Base-by-base conservation (phyloP, 53 echinoderm and acorn worm species). In the Echinarachnius parma region DNA sequence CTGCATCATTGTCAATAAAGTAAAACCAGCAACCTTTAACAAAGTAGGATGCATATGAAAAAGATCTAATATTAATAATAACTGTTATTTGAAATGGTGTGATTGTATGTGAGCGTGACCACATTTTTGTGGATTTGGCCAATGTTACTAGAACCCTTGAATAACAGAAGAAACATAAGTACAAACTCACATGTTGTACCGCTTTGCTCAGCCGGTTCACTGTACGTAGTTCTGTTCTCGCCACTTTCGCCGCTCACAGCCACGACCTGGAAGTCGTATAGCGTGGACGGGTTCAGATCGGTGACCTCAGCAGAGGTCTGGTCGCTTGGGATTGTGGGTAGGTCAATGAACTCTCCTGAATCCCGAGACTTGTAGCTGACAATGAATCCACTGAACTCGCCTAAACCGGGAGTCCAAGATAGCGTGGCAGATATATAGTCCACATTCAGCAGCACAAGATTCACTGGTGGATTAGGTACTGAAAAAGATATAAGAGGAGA, bases 341-440 rank as follows among this genome's bases (percentile, higher is more conserved):
- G n/a, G n/a, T n/a, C n/a, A n/a, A n/a, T n/a, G n/a, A n/a, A n/a
- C 45, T 63, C 27, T 4, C 16, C 4, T 4, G 20, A 19, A 19
- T 4, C 52, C 9, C 14, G 9, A 9, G 39, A 39, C 42, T 63
- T 63, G 22, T 44, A 63, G 36, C 64, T 63, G 39, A 75, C 56
- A 31, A 53, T 47, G 34, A 45, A 82, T 27, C 68, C 82, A n/a
- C 31, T 57, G 19, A 57, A 31, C 18, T 82, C 82, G 35, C 82
- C 82, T n/a, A 0, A 5, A 9, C 75, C 75, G 0, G 31, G 53
- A 2, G 36, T 20, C 82, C 82, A 82, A 15, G 28, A 14, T 10
- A 76, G 45, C 4, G 55, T 32, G 18, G 76, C 34, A 5, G 82
- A 75, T 1, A 76, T 66, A n/a, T 63, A 63, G 36, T 11, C 15